Evolutionary conservation across 2,888 invertebrate genomes (phyloP).

Genomic region (Rhynchonema sp.): DNA sequence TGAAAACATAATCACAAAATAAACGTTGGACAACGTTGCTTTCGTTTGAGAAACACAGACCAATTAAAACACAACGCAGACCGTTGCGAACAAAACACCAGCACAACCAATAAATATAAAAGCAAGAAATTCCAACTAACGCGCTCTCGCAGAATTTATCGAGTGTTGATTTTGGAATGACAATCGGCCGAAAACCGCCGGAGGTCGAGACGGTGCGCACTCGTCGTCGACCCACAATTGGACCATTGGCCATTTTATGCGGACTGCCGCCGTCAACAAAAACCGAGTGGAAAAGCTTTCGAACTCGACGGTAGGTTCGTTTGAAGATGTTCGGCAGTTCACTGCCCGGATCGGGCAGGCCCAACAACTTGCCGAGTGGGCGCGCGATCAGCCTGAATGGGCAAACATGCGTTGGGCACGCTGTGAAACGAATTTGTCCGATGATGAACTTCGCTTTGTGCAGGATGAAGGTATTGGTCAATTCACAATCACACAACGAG

Average conservation of each 20-base stretch:
- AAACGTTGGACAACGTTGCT: no score
- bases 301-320: neutral
- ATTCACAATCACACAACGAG: no score
- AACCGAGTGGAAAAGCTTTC: neutral
- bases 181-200: neutral
- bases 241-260: neutral
- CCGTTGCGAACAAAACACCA: no score
- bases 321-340: slow-evolving; percentile 1
- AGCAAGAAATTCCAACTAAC: no score
- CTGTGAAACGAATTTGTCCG: neutral
- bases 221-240: neutral
- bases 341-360: neutral
- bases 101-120: no score
- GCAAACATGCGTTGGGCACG: neutral
- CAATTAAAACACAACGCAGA: no score
- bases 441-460: no score
- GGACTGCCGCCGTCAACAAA: no score
- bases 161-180: neutral
- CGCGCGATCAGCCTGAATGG: neutral
- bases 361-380: neutral
- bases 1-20: no score
- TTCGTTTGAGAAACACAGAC: no score
- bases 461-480: neutral
- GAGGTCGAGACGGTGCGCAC: neutral
- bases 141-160: slow-evolving; percentile 1